Evolutionary conservation across 2,888 invertebrate species (phyloP).

Genomic region (Eremobia ochroleuca): DNA sequence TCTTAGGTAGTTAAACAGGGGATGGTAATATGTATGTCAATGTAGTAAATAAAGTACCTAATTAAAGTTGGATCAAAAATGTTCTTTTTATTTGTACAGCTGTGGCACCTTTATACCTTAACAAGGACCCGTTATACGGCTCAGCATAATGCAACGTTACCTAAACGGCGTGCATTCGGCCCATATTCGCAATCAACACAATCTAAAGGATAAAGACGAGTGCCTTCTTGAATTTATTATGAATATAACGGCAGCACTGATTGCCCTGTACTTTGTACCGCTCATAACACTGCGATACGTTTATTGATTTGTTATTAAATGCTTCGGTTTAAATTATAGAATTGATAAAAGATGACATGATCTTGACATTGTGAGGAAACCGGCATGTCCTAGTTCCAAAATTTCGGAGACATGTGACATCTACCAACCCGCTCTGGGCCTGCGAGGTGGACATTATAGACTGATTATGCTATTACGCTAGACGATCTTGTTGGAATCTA

Average conservation of each 20-base stretch:
- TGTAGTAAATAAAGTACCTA: no score
- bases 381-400: no score
- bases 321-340: constrained; percentile 5
- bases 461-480: not conserved
- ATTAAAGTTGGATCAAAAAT: not conserved
- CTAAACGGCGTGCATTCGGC: constrained; percentile 43
- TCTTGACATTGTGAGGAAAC: no score
- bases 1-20: not conserved
- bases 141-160: constrained; percentile 54
- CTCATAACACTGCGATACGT: constrained; percentile 19
- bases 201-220: constrained; percentile 65
- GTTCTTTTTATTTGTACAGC: not conserved
- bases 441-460: no score
- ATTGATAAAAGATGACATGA: not conserved
- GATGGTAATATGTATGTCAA: not conserved
- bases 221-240: constrained; percentile 71
- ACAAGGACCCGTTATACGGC: constrained; percentile 30
- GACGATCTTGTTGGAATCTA: not conserved
- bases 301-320: constrained; percentile 29
- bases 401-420: no score
- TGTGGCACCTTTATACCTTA: not conserved
- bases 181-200: constrained; percentile 43
- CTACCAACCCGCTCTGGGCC: no score
- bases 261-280: constrained; percentile 68
- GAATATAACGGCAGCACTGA: constrained; percentile 72